Evolutionary conservation across 2,888 invertebrate genomes (phyloP).

Genomic region (Drosophila paramelanica): DNA sequence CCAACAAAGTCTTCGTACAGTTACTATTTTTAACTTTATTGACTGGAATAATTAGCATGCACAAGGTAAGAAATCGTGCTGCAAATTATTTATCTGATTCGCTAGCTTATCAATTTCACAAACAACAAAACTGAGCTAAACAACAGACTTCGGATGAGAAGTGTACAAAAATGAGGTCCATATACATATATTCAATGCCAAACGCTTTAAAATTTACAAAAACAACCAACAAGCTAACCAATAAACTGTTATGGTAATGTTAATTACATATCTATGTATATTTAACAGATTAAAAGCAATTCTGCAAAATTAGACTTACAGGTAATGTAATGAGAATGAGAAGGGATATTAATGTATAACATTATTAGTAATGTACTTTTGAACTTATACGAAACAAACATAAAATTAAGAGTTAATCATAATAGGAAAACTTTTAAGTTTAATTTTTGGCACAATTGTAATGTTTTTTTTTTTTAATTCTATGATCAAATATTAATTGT

Average conservation of each 20-base stretch:
- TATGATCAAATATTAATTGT: too few relatives aligned
- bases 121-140: neutral
- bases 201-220: neutral
- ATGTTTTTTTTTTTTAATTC: too few relatives aligned
- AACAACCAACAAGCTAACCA: neutral
- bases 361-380: neutral
- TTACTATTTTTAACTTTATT: constrained; percentile 54
- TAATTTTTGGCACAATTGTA: too few relatives aligned
- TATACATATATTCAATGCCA: constrained; percentile 4
- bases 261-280: neutral
- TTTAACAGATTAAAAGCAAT: too few relatives aligned
- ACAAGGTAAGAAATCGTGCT: constrained; percentile 41
- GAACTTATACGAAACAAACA: too few relatives aligned
- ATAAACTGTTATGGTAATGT: neutral
- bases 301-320: neutral
- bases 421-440: too few relatives aligned
- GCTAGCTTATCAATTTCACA: constrained; percentile 16
- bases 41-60: constrained; percentile 51
- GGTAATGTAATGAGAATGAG: neutral
- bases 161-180: neutral
- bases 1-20: constrained; percentile 41
- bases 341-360: neutral
- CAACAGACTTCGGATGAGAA: neutral
- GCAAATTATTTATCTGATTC: constrained; percentile 32
- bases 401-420: too few relatives aligned